Conservation (phyloP, 2,797 vertebrate species). For the Bradypodion ventrale region DNA sequence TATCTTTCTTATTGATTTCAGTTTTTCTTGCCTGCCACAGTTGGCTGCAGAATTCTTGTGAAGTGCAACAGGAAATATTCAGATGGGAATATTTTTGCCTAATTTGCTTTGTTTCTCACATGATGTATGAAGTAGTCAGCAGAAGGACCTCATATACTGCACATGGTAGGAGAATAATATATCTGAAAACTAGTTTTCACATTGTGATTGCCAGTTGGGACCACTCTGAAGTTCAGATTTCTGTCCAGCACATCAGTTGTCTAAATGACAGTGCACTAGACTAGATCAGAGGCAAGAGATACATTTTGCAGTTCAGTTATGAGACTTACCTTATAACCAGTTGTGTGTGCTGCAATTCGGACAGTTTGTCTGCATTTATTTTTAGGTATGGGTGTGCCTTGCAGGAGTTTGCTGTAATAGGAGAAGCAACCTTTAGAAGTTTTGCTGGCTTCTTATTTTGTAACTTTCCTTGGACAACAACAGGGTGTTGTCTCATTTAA, state of each 20-base stretch:
- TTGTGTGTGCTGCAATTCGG: constrained; percentile 1
- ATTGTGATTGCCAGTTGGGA: not conserved
- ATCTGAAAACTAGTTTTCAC: not conserved
- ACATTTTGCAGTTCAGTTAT: not conserved
- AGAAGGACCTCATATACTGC: not conserved
- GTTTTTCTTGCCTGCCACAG: not conserved
- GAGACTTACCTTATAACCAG: not conserved
- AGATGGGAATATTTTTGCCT: not conserved
- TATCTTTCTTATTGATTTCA: not conserved
- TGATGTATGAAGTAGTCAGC: not conserved
- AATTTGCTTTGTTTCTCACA: not conserved
- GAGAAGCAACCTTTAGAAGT: not conserved
- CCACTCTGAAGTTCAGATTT: not conserved
- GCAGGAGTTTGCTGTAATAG: not conserved
- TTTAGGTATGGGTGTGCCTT: not conserved
- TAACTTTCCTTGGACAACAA: not conserved
- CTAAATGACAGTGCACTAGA: not conserved
- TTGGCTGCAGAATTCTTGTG: not conserved
- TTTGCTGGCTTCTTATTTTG: constrained; percentile 2
- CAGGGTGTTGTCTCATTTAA: not conserved
- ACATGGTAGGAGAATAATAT: too few species aligned
- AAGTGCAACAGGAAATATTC: not conserved
- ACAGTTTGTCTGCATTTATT: constrained; percentile 6
- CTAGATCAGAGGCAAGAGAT: not conserved
- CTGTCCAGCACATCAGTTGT: not conserved